Evolutionary conservation across 1,140 invertebrate genomes (phyloP).

Genomic region (Streblospio benedicti): DNA sequence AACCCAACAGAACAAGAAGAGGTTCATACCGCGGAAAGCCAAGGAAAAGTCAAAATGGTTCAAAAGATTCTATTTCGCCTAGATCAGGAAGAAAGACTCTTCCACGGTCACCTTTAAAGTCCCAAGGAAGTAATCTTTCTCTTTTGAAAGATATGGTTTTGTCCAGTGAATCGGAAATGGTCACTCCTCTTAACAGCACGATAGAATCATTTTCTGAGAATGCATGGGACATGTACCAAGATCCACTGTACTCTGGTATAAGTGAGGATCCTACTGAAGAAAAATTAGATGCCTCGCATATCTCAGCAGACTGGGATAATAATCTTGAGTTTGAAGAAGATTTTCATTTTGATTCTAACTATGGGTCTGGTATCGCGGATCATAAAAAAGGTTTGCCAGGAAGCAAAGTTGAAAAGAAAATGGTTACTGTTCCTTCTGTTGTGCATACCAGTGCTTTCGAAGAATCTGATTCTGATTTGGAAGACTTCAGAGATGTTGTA

Average conservation of each 20-base stretch:
- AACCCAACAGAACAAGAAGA: no score
- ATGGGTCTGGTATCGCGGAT: neutral
- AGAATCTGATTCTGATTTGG: conserved; percentile 60
- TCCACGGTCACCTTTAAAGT: no score
- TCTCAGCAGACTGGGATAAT: conserved; percentile 26
- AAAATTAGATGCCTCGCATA: conserved; percentile 14
- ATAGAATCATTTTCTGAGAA: conserved; percentile 74
- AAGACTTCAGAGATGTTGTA: conserved; percentile 55
- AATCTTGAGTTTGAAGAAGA: neutral
- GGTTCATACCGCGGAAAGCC: no score
- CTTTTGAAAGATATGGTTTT: no score
- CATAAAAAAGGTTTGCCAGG: neutral
- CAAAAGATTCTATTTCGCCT: no score
- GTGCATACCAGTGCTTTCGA: conserved; percentile 12
- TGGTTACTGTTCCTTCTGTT: neutral
- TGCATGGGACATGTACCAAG: conserved; percentile 50
- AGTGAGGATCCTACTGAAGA: conserved; percentile 35
- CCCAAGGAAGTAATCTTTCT: no score
- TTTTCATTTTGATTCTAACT: neutral
- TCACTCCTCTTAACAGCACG: conserved; percentile 40
- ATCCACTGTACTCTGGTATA: conserved; percentile 9
- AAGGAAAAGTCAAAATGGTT: no score
- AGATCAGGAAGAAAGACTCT: no score
- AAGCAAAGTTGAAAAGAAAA: neutral
- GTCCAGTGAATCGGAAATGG: no score